Percentiles rank a stretch among this genome's conserved stretches.
Evolutionary conservation across 2,113 vertebrate species (phyloP).

Genomic region (Vombatus ursinus): DNA sequence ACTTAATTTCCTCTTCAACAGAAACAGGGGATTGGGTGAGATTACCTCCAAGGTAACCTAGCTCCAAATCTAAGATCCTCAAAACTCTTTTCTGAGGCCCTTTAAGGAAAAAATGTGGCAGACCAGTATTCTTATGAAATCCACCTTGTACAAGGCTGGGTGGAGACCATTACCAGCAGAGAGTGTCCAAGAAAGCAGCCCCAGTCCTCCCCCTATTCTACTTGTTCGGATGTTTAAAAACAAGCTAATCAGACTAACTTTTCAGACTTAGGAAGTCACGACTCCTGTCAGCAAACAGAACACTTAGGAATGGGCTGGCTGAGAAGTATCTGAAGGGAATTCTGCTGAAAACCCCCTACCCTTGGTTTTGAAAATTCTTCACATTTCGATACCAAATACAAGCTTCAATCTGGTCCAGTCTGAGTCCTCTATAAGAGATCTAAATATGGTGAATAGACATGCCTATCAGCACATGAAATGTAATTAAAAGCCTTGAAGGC

Average conservation of each 20-base stretch:
- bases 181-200: background rate
- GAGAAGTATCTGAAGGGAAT: background rate
- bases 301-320: background rate
- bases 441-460: background rate
- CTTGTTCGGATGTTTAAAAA: slow-evolving; percentile 51
- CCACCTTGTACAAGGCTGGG: background rate
- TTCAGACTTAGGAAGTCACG: background rate
- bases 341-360: background rate
- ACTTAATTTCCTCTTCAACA: background rate
- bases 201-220: background rate
- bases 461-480: background rate
- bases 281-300: background rate
- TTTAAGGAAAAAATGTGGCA: background rate
- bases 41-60: background rate
- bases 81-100: background rate
- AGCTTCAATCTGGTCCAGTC: background rate
- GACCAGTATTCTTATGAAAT: background rate
- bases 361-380: background rate
- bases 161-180: rapidly evolving
- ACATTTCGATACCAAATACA: background rate
- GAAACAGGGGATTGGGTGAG: background rate
- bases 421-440: background rate
- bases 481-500: background rate
- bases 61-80: background rate
- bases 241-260: slow-evolving; percentile 36